Evolutionary conservation across 1,140 invertebrate species (phyloP).

Genomic region (Thaumatotibia leucotreta): DNA sequence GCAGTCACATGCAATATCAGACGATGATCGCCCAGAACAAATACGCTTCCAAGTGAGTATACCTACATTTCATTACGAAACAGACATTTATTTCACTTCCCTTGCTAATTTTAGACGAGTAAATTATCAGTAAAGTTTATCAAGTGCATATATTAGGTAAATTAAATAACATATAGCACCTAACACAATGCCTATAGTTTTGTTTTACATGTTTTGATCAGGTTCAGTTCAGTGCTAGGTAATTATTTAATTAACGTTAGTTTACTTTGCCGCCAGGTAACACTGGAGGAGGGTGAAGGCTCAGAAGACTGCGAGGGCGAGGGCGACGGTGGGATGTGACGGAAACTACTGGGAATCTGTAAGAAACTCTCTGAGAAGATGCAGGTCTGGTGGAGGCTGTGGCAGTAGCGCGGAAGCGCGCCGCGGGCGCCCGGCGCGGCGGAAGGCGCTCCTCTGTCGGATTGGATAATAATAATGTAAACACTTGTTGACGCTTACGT

Average conservation of each 20-base stretch:
- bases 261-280: slow-evolving; percentile 80
- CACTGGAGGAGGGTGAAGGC: slow-evolving; percentile 87
- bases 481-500: slow-evolving; percentile 70
- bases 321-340: slow-evolving; percentile 87
- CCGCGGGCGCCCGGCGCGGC: slow-evolving; percentile 16
- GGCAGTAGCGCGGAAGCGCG: slow-evolving; percentile 74
- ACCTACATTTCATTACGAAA: background rate
- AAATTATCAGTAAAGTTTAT: background rate
- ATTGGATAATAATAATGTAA: slow-evolving; percentile 49
- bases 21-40: slow-evolving; percentile 78
- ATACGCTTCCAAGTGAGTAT: slow-evolving; percentile 81
- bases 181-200: too few species aligned
- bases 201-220: too few species aligned
- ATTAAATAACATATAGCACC: too few species aligned
- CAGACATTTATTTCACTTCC: background rate
- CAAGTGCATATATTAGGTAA: too few species aligned
- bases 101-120: background rate
- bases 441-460: slow-evolving; percentile 32
- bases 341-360: slow-evolving; percentile 90
- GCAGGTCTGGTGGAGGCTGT: slow-evolving; percentile 87
- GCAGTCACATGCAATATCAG: slow-evolving; percentile 65
- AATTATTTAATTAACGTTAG: slow-evolving; percentile 17
- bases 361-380: slow-evolving; percentile 90
- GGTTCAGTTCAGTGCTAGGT: slow-evolving; percentile 2
- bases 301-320: slow-evolving; percentile 80